These are phyloP conservation scores for Ceraclea dissimilis DNA, from an alignment of 2,888 invertebrate genomes.

Conservation along the genomic window DNA sequence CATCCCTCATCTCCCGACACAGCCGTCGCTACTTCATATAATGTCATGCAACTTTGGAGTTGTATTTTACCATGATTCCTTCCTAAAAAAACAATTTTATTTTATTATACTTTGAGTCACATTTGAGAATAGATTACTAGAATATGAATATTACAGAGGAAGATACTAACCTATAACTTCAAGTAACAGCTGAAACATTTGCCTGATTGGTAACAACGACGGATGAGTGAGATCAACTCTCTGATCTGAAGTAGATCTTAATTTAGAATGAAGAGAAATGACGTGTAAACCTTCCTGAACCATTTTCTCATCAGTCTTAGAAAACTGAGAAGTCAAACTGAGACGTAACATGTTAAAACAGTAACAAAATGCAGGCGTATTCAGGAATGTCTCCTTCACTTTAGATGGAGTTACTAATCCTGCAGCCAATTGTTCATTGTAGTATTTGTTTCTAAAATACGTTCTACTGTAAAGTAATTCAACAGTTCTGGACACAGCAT, in stretches of 20 bases:
- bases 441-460: slow-evolving; percentile 21
- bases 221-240: slow-evolving; percentile 59
- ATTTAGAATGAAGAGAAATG: slow-evolving; percentile 65
- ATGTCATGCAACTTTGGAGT: slow-evolving; percentile 68
- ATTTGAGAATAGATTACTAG: too few species aligned
- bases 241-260: slow-evolving; percentile 42
- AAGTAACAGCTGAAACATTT: slow-evolving; percentile 74
- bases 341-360: slow-evolving; percentile 69
- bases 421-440: background rate
- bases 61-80: slow-evolving; percentile 62
- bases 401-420: slow-evolving; percentile 1
- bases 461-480: slow-evolving; percentile 48
- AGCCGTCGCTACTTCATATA: slow-evolving; percentile 71
- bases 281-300: slow-evolving; percentile 57
- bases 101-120: background rate
- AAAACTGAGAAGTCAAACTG: slow-evolving; percentile 43
- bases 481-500: slow-evolving; percentile 59
- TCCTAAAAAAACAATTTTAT: slow-evolving; percentile 34
- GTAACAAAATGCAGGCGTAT: slow-evolving; percentile 75
- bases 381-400: slow-evolving; percentile 34
- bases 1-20: slow-evolving; percentile 61
- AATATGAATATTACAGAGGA: too few species aligned
- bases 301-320: slow-evolving; percentile 47
- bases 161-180: slow-evolving; percentile 59
- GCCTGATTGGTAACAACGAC: slow-evolving; percentile 67